Base-by-base conservation (phyloP, 2,797 vertebrate species). In the Nothura maculosa region DNA sequence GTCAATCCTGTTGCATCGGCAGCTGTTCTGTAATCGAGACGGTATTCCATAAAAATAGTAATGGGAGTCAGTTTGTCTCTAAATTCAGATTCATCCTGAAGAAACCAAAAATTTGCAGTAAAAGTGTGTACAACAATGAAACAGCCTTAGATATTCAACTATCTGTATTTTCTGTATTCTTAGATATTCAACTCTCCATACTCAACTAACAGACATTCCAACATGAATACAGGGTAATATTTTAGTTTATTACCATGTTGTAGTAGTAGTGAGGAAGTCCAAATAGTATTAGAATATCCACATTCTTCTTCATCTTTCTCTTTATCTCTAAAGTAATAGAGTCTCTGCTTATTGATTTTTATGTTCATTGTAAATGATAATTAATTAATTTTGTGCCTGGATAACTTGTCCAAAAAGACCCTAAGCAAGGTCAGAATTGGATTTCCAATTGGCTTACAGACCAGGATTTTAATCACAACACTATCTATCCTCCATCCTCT, bases 51-150 rank as follows among this genome's bases (percentile, higher is more conserved):
- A 48, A 97, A 98, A 94, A 99, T 97, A 2, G 99, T 99, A 87
- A 99, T 99, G 25, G 99, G 99, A 19, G 99, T 99, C 88, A 99
- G 99, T 93, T 99, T 99, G 97, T 99, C 99, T 90, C 99, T 98
- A 91, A 99, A 99, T 89, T 99, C 99, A 8, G 98, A 98, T 69
- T 99, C 99, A 91, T 99, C 99, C 99, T 99, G 95, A 67, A 81
- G 88, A 95, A 85, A 62, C 19, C 92, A 96, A 87, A 85, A 6
- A 40, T 47, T 57, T 30, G 47, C 4, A 68, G 58, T 82, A 28
- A 79, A 70, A 43, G 42, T 0, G 1, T 0, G 8, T 21, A 19
- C 6, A 43, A 21, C 34, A 54, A 52, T 20, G 28, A 43, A 8
- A 18, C 7, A 45, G 14, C 25, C 36, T 78, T 81, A n/a, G 22